Base-by-base conservation (phyloP, 2,888 invertebrate species). In the Pycnomerus fuliginosus region DNA sequence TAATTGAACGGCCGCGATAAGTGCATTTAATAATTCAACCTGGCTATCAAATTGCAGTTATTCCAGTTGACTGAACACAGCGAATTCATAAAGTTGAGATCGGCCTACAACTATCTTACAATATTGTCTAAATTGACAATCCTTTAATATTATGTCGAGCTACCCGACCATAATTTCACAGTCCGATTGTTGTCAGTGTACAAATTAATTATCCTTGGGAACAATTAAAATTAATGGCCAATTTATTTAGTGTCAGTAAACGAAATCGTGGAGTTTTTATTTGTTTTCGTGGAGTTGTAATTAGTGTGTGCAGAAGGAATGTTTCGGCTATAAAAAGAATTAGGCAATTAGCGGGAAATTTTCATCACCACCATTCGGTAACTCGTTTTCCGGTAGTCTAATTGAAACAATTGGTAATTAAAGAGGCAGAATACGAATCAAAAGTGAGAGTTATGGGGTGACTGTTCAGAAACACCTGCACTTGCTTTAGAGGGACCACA, bases 401-500 rank as follows among this genome's bases (percentile, higher is more conserved):
- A n/a, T n/a, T n/a, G n/a, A n/a, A n/a, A n/a, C n/a, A n/a, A n/a
- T n/a, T n/a, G n/a, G n/a, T n/a, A n/a, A n/a, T n/a, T n/a, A n/a
- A n/a, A n/a, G n/a, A n/a, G n/a, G n/a, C n/a, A n/a, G n/a, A n/a
- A n/a, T n/a, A n/a, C n/a, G n/a, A n/a, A n/a, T n/a, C n/a, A n/a
- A n/a, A n/a, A n/a, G n/a, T n/a, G n/a, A n/a, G n/a, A n/a, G n/a
- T n/a, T n/a, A n/a, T n/a, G n/a, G n/a, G n/a, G n/a, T n/a, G n/a
- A n/a, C n/a, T n/a, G n/a, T n/a, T n/a, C n/a, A n/a, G n/a, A n/a
- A n/a, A n/a, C n/a, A n/a, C n/a, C n/a, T n/a, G n/a, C n/a, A n/a
- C n/a, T n/a, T n/a, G n/a, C n/a, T n/a, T n/a, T n/a, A n/a, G 33
- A 30, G 27, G 42, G 61, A 61, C 59, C 61, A 60, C 60, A 58